Evolutionary conservation across 2,797 vertebrate species (phyloP).

Genomic region (Lithobates sylvaticus): DNA sequence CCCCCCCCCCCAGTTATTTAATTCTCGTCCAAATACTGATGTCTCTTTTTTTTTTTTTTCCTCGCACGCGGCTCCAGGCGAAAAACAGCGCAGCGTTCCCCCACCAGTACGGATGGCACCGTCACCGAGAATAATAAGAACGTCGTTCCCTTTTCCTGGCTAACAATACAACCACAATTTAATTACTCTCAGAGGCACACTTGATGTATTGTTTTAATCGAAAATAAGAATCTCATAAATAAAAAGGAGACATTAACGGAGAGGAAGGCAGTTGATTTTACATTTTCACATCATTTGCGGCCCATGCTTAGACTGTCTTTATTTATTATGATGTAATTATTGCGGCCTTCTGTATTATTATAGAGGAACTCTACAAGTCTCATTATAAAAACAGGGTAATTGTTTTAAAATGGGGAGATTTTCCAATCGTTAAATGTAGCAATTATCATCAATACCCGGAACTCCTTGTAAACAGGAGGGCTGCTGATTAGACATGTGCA

Average conservation of each 20-base stretch:
- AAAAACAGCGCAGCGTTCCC: neutral
- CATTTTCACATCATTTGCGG: conserved; percentile 50
- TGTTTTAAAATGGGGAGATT: no score
- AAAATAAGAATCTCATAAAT: conserved; percentile 60
- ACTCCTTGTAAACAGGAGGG: no score
- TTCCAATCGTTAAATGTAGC: no score
- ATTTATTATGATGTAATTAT: conserved; percentile 59
- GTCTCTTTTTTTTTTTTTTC: neutral
- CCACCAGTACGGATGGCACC: conserved; percentile 17
- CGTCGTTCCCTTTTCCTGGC: conserved; percentile 47
- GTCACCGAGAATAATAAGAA: conserved; percentile 24
- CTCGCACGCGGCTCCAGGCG: conserved; percentile 7
- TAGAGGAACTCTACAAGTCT: no score
- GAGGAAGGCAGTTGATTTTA: conserved; percentile 41
- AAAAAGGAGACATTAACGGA: conserved; percentile 51
- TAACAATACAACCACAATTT: conserved; percentile 49
- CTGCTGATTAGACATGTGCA: no score
- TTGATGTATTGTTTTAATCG: conserved; percentile 62
- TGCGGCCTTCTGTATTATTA: conserved; percentile 31
- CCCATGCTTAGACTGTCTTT: conserved; percentile 12
- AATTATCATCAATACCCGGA: no score
- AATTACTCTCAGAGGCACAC: conserved; percentile 55
- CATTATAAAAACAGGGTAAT: no score
- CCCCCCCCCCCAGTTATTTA: conserved; percentile 13
- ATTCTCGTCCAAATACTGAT: conserved; percentile 14